These are phyloP conservation scores for Nansenia antarctica DNA, from an alignment of 2,113 vertebrate species.

Conservation along the genomic window DNA sequence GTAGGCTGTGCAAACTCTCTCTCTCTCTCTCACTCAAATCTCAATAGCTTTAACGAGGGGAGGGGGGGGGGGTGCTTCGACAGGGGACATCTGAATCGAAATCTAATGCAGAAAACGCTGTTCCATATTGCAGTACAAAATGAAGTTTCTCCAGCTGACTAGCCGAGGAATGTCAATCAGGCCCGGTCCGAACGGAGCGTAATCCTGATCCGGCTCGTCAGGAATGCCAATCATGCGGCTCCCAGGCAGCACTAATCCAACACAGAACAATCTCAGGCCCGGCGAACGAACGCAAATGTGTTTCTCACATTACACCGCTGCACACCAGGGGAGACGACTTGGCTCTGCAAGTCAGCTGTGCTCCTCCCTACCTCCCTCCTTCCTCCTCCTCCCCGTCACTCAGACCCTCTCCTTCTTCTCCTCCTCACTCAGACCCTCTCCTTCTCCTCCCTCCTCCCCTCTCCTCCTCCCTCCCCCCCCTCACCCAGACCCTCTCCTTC, in stretches of 20 bases:
- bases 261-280: conserved; percentile 36
- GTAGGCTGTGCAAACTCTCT: too few species aligned
- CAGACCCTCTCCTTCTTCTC: too few species aligned
- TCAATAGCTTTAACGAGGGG: too few species aligned
- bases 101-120: conserved; percentile 49
- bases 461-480: too few species aligned
- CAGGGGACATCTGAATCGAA: conserved; percentile 2
- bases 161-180: conserved; percentile 51
- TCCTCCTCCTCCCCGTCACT: too few species aligned
- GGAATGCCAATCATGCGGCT: conserved; percentile 55
- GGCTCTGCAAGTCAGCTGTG: conserved; percentile 1
- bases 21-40: too few species aligned
- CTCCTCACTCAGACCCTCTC: too few species aligned
- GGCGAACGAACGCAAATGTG: conserved; percentile 30
- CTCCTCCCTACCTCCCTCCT: not conserved
- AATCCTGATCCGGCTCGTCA: conserved; percentile 44
- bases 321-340: too few species aligned
- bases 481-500: too few species aligned
- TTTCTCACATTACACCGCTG: conserved; percentile 48
- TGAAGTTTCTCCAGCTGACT: conserved; percentile 17
- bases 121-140: conserved; percentile 40
- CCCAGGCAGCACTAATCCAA: conserved; percentile 45
- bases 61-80: conserved; percentile 23
- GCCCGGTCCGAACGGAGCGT: conserved; percentile 29
- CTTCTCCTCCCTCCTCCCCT: too few species aligned